These are phyloP conservation scores for Tetraneura akinire DNA, from an alignment of 1,140 invertebrate genomes.

Conservation along the genomic window DNA sequence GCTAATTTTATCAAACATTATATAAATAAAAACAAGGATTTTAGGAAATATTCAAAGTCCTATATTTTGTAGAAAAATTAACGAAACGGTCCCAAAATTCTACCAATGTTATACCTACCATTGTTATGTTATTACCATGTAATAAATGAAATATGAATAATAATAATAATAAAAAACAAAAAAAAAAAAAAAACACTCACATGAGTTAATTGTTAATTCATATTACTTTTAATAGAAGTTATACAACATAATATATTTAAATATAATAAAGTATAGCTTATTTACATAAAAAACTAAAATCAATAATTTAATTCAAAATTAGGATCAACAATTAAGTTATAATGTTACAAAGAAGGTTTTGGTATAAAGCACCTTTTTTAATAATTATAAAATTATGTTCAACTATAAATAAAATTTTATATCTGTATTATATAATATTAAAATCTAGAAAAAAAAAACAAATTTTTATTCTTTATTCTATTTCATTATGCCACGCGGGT, in stretches of 20 bases:
- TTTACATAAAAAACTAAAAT: slow-evolving; percentile 45
- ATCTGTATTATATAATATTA: slow-evolving; percentile 12
- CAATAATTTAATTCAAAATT: slow-evolving; percentile 41
- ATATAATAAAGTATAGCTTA: slow-evolving; percentile 33
- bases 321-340: slow-evolving; percentile 43
- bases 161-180: no score
- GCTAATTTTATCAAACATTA: no score
- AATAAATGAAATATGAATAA: no score
- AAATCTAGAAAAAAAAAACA: slow-evolving; percentile 7
- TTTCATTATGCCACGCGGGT: not conserved
- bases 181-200: not conserved
- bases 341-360: slow-evolving; percentile 47
- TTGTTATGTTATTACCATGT: no score
- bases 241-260: slow-evolving; percentile 38
- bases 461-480: not conserved
- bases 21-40: no score
- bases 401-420: slow-evolving; percentile 24
- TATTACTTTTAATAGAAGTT: slow-evolving; percentile 39
- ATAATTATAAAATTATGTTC: slow-evolving; percentile 12
- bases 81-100: no score
- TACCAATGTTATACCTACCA: no score
- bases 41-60: no score
- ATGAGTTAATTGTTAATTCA: slow-evolving; percentile 42
- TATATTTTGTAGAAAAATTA: no score
- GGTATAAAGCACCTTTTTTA: slow-evolving; percentile 48